Percentiles rank a stretch among this genome's conserved stretches.
These are phyloP conservation scores for Rhopalosiphum maidis DNA, from an alignment of 1,140 invertebrate species.

Conservation along the genomic window DNA sequence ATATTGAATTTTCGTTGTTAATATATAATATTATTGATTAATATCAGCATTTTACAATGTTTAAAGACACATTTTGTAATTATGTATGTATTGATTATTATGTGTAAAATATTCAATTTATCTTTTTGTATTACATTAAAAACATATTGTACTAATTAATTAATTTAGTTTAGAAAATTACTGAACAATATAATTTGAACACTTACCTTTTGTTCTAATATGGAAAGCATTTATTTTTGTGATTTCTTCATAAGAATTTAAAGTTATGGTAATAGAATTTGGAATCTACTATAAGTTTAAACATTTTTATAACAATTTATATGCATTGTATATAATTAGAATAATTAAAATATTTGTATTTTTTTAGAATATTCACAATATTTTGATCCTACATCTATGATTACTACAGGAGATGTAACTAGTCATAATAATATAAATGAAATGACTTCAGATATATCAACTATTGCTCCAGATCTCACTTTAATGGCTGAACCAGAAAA, in stretches of 20 bases:
- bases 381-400: constrained; percentile 45
- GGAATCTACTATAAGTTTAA: neutral
- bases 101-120: neutral
- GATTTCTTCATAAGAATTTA: neutral
- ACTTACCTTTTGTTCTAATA: neutral
- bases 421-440: constrained; percentile 38
- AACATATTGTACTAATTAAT: neutral
- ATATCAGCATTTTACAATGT: neutral
- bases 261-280: neutral
- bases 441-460: constrained; percentile 54
- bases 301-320: neutral
- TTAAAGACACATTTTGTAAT: neutral
- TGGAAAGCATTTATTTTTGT: neutral
- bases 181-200: neutral
- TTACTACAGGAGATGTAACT: neutral
- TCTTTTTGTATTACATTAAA: neutral
- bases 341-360: neutral
- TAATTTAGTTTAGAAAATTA: neutral
- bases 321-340: neutral
- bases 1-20: neutral
- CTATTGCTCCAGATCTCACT: constrained; percentile 43
- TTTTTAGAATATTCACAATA: constrained; percentile 47
- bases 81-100: neutral
- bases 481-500: constrained; percentile 52
- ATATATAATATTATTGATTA: neutral